These are phyloP conservation scores for Pelodytes ibericus DNA, from an alignment of 2,797 vertebrate genomes.

Conservation along the genomic window DNA sequence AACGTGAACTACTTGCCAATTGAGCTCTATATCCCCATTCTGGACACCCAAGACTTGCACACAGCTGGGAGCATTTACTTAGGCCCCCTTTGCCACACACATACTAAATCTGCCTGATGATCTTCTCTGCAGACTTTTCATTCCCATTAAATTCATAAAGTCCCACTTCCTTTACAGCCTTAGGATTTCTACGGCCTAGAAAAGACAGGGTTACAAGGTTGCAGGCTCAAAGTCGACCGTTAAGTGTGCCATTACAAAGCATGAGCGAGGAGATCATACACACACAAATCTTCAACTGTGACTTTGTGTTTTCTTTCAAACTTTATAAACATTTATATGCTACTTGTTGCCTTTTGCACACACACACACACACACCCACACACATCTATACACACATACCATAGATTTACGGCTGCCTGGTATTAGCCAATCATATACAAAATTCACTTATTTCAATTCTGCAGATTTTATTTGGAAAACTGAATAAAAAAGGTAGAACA, in stretches of 20 bases:
- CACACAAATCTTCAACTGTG: no score
- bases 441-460: no score
- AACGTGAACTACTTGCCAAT: slow-evolving; percentile 22
- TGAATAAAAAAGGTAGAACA: no score
- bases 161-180: slow-evolving; percentile 47
- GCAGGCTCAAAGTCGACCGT: slow-evolving; percentile 56
- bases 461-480: no score
- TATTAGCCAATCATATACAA: no score
- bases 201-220: slow-evolving; percentile 58
- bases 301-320: no score
- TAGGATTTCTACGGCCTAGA: slow-evolving; percentile 53
- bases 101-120: slow-evolving; percentile 37
- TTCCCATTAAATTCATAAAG: slow-evolving; percentile 52
- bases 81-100: slow-evolving; percentile 19
- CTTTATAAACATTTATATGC: no score
- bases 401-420: no score
- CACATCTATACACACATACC: no score
- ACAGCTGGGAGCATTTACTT: slow-evolving; percentile 50
- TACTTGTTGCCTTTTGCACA: no score
- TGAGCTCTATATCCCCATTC: slow-evolving; percentile 21
- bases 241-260: slow-evolving; percentile 57
- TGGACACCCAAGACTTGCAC: slow-evolving; percentile 32
- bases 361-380: no score
- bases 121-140: slow-evolving; percentile 52
- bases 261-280: slow-evolving; percentile 58